Base-by-base conservation (phyloP, 2,888 invertebrate species). In the Chouioia cunea region DNA sequence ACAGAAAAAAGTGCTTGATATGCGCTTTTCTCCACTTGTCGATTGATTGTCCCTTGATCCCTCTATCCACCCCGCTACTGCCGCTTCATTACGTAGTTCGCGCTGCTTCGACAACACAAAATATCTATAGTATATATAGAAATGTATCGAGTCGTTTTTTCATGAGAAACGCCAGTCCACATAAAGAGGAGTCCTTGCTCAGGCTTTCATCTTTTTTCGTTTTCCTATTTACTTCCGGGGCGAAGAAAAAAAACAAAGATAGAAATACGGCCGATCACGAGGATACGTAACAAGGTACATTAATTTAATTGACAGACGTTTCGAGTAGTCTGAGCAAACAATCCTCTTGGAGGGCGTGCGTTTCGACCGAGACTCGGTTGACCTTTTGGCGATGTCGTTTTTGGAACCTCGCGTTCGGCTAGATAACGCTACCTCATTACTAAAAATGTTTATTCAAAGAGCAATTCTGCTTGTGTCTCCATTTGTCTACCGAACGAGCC, bases 271-370 rank as follows among this genome's bases (percentile, higher is more conserved):
- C 12, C 6, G 36, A 36, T 36, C 36, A 12, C 36, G 10, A 36
- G 36, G 36, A 36, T 36, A 36, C 36, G 36, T 8, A 36, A 36
- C 36, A 36, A 36, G 48, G 46, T 48, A n/a, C 76, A 76, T 36
- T 79, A 79, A 79, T 81, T 80, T 81, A 80, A 83, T 82, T 81
- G 79, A 78, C 76, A 79, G 78, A 78, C 78, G 81, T 81, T 80
- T 81, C 79, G 76, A 82, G 81, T 77, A 72, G 60, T 78, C 75
- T 36, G 10, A 77, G 43, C 65, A 63, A 63, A 60, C 57, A 62
- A 50, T 48, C 20, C 48, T 36, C 27, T 14, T 6, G 47, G 12
- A 36, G 20, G 23, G 60, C 71, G 71, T 74, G 68, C 74, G 76
- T 76, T 76, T 75, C 71, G 66, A 73, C 73, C 52, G 78, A 77